Base-by-base conservation (phyloP, 2,113 vertebrate species). In the Pelodiscus sinensis region DNA sequence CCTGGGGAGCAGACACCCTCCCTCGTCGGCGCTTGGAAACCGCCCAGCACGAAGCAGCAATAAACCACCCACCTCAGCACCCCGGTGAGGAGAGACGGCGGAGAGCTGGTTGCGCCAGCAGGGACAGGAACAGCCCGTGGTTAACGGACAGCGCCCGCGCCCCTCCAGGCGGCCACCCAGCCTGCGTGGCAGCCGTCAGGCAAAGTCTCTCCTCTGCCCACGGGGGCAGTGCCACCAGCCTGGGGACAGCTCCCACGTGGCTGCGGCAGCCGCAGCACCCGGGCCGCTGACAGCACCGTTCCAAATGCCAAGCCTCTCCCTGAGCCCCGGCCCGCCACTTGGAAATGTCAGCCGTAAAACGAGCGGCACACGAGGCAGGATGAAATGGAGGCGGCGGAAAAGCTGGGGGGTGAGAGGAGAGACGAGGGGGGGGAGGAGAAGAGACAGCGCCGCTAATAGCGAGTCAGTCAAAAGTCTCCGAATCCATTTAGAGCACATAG, bases 371-470 rank as follows among this genome's bases (percentile, higher is more conserved):
- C 35, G 52, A 73, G 57, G 90, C 19, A 52, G 86, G 93, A 93
- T 84, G 92, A 92, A 94, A 89, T 8, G 5, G 83, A 31, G 35
- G 50, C 5, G 56, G 21, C 0, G 62, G 54, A 55, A 14, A 3
- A 16, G 24, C 3, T 9, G 21, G 6, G 31, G 21, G 18, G 4
- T 19, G 6, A 9, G 1, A 6, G 52, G 31, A 60, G 31, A 10
- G 51, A 3, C 24, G 44, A 82, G 78, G 93, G 1, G 77, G 90
- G 94, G 78, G 44, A 44, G 55, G 85, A 79, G 85, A 90, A 94
- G 88, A 94, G 96, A 92, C 86, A 94, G 90, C 84, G 94, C 92
- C 84, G 87, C 96, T 96, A 96, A 96, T 82, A 94, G 93, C 16
- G 1, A 96, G 83, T 88, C 93, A 94, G 92, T 86, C 93, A 95